Evolutionary conservation across 1,140 invertebrate species (phyloP).

Genomic region (Adoxophyes honmai): DNA sequence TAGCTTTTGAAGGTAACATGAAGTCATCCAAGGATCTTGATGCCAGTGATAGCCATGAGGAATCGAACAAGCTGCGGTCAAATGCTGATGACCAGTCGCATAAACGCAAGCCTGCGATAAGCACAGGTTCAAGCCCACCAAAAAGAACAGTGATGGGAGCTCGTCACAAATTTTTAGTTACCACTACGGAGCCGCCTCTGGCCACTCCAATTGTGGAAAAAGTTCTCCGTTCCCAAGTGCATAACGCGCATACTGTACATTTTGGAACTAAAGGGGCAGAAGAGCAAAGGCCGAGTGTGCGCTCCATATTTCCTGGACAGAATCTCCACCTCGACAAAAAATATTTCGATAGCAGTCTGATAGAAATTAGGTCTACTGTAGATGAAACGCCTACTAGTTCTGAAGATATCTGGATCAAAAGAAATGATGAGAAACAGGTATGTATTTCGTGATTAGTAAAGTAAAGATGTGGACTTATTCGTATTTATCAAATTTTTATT

Average conservation of each 20-base stretch:
- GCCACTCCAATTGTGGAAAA: slow-evolving; percentile 54
- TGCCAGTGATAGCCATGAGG: slow-evolving; percentile 18
- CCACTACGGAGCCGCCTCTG: slow-evolving; percentile 41
- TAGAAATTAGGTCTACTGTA: slow-evolving; percentile 87
- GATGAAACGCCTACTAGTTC: slow-evolving; percentile 77
- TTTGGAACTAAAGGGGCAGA: slow-evolving; percentile 78
- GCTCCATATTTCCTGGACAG: slow-evolving; percentile 76
- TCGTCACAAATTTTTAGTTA: slow-evolving; percentile 65
- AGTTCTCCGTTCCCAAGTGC: slow-evolving; percentile 75
- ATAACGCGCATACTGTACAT: slow-evolving; percentile 81
- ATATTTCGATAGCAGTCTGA: slow-evolving; percentile 88
- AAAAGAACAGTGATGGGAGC: slow-evolving; percentile 64
- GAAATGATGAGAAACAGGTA: slow-evolving; percentile 76
- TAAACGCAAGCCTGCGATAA: slow-evolving; percentile 19
- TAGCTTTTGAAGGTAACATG: slow-evolving; percentile 25
- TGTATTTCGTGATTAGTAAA: slow-evolving; percentile 14
- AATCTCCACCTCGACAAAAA: slow-evolving; percentile 86
- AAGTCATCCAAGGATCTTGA: slow-evolving; percentile 14
- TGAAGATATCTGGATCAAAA: slow-evolving; percentile 85
- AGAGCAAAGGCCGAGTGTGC: slow-evolving; percentile 76
- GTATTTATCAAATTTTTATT: background rate
- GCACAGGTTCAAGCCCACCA: slow-evolving; percentile 35
- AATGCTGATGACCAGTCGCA: slow-evolving; percentile 18
- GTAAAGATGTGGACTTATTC: background rate
- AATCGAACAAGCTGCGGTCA: background rate